These are phyloP conservation scores for Cyphomyrmex costatus DNA, from an alignment of 1,140 invertebrate species.

Conservation along the genomic window DNA sequence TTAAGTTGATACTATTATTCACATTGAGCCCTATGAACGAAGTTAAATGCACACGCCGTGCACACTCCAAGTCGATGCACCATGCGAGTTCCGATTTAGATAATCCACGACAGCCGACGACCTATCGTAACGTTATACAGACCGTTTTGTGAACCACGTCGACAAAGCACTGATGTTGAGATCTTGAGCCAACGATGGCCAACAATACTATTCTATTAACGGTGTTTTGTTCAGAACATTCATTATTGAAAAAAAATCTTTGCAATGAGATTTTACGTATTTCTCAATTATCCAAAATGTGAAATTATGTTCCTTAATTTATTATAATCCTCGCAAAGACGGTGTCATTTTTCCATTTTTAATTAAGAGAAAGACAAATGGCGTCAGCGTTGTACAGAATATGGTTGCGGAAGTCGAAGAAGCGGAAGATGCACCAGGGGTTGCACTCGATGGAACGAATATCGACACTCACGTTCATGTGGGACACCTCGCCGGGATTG, in stretches of 20 bases:
- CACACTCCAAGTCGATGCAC: slow-evolving; percentile 24
- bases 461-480: slow-evolving; percentile 82
- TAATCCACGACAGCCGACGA: slow-evolving; percentile 7
- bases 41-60: slow-evolving; percentile 18
- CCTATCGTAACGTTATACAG: not conserved
- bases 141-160: not conserved
- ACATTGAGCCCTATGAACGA: not conserved
- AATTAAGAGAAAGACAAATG: not conserved
- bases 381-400: not conserved
- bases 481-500: slow-evolving; percentile 74
- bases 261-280: not conserved
- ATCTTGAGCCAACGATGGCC: not conserved
- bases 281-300: not conserved
- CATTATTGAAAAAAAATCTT: not conserved
- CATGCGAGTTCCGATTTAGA: slow-evolving; percentile 43
- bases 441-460: slow-evolving; percentile 59
- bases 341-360: not conserved
- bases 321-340: not conserved
- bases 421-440: slow-evolving; percentile 42
- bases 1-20: not conserved
- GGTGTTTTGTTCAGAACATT: not conserved
- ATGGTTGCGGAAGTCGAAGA: not conserved
- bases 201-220: slow-evolving; percentile 6
- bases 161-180: not conserved
- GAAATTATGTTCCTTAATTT: not conserved